A percentile compares a stretch with the other conserved stretches of the same genome.
phyloP scores from a whole-genome alignment of 37 sponge, comb jelly and placozoan species.

The Petrosia ficiformis region DNA sequence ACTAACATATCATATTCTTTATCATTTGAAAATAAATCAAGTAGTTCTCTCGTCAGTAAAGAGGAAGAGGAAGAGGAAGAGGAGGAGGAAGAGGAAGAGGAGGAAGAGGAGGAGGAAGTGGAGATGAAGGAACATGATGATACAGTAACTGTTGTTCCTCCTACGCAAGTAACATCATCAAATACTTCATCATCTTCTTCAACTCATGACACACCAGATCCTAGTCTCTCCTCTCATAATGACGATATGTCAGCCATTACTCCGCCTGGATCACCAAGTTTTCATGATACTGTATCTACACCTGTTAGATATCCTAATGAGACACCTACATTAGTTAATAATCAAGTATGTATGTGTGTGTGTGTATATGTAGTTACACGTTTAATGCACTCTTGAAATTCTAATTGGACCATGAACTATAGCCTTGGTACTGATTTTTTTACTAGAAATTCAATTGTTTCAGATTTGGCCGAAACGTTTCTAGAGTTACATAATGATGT shows the following conservation, averaged over 20 bases:
- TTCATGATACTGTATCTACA: conserved; percentile 8
- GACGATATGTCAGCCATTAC: conserved; percentile 15
- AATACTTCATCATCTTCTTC: neutral
- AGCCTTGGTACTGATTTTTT: too few relatives aligned
- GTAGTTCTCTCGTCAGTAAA: neutral
- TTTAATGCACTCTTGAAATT: too few relatives aligned
- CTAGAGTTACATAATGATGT: too few relatives aligned
- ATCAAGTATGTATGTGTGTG: too few relatives aligned
- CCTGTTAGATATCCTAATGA: neutral
- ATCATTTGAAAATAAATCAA: too few relatives aligned
- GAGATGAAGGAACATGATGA: neutral
- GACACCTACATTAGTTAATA: neutral
- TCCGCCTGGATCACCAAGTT: conserved; percentile 46
- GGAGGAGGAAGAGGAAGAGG: neutral
- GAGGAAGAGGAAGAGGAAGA: neutral
- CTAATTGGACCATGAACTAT: too few relatives aligned
- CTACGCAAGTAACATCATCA: too few relatives aligned
- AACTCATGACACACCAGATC: neutral
- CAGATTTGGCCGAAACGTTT: too few relatives aligned
- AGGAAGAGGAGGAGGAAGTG: neutral
- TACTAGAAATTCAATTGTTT: too few relatives aligned
- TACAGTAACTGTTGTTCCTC: neutral
- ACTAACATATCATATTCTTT: too few relatives aligned
- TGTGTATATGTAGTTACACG: too few relatives aligned
- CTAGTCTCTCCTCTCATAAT: neutral